phyloP scores from a whole-genome alignment of 1,140 invertebrate genomes.

The Calephelis nemesis region DNA sequence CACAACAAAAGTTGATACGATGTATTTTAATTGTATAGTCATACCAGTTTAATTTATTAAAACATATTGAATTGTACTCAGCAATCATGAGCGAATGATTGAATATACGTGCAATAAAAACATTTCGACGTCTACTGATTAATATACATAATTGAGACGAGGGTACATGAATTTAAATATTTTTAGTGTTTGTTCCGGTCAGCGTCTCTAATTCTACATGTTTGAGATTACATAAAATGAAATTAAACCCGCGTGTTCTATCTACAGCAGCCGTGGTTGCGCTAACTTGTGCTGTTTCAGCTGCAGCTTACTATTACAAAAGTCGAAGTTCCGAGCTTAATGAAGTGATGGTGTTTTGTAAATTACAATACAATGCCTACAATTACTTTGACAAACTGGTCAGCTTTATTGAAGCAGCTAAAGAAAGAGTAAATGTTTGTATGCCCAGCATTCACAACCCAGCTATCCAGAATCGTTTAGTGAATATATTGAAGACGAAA shows the following conservation, averaged over 20 bases:
- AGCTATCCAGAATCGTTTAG: constrained; percentile 62
- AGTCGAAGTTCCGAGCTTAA: constrained; percentile 62
- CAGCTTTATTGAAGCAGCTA: constrained; percentile 62
- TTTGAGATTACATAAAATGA: constrained; percentile 68
- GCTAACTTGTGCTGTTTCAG: constrained; percentile 63
- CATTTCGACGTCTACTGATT: no score
- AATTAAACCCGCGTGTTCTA: constrained; percentile 55
- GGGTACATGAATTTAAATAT: constrained; percentile 4
- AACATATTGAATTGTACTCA: no score
- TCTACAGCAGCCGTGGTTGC: constrained; percentile 59
- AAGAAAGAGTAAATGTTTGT: constrained; percentile 58
- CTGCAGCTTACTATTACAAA: constrained; percentile 66
- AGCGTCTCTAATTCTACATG: constrained; percentile 43
- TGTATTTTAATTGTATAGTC: no score
- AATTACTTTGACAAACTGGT: constrained; percentile 71
- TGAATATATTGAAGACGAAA: constrained; percentile 55
- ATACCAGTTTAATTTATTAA: no score
- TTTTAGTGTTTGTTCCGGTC: not conserved
- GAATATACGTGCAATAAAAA: no score
- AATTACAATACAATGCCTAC: constrained; percentile 65
- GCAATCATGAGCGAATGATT: no score
- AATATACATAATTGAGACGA: no score
- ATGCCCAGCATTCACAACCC: constrained; percentile 72
- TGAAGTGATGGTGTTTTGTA: constrained; percentile 75
- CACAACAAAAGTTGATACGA: no score